Conservation (phyloP, 2,888 invertebrate genomes). For the Drosophila nr. perissopoda region DNA sequence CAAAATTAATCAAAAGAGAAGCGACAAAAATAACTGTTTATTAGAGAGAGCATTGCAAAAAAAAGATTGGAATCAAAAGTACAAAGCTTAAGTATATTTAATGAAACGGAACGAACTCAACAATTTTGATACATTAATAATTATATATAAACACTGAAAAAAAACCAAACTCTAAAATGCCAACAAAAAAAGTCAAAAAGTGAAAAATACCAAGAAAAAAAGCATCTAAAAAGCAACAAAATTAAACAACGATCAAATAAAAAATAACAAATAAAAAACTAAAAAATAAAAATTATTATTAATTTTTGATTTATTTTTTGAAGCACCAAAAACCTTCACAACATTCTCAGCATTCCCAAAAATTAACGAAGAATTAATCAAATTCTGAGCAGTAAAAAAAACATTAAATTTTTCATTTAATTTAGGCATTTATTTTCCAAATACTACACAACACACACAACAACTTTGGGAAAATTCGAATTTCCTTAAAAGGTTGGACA, state of each 20-base stretch:
- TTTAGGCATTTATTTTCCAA: background rate
- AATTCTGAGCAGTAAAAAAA: background rate
- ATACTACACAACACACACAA: background rate
- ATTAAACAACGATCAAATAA: background rate
- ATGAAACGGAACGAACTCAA: constrained; percentile 36
- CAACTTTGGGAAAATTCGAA: background rate
- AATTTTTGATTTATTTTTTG: background rate
- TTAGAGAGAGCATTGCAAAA: constrained; percentile 43
- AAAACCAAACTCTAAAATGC: background rate
- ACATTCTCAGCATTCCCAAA: background rate
- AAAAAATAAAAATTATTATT: background rate
- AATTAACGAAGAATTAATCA: background rate
- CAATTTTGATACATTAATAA: constrained; percentile 33
- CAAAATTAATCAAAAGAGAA: constrained; percentile 24
- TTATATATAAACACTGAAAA: background rate
- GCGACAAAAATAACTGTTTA: constrained; percentile 22
- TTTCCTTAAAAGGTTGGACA: background rate
- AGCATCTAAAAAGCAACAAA: background rate
- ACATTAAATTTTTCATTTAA: background rate
- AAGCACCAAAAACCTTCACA: background rate
- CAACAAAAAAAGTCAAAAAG: background rate
- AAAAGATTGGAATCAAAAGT: constrained; percentile 75
- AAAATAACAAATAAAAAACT: background rate
- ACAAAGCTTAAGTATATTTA: constrained; percentile 52
- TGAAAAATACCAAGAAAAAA: background rate